phyloP scores from a whole-genome alignment of 2,888 invertebrate genomes.

The Rotaria macrura region DNA sequence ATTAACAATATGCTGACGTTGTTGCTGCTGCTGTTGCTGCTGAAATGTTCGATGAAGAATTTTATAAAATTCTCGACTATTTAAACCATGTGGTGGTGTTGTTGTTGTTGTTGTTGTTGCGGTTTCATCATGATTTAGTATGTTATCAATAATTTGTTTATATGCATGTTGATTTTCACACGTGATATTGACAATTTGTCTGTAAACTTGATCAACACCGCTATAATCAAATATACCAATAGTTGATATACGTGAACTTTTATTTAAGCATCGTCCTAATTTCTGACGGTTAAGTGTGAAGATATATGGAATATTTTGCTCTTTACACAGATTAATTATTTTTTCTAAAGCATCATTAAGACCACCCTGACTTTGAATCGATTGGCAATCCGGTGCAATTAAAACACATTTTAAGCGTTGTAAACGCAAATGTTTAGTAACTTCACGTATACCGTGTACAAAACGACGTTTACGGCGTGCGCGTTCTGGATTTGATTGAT shows the following conservation, averaged over 20 bases:
- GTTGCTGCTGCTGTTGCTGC: neutral
- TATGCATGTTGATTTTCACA: conserved; percentile 24
- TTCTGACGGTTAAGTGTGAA: conserved; percentile 57
- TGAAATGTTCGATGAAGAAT: conserved; percentile 18
- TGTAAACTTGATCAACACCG: conserved; percentile 53
- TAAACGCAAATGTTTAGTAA: conserved; percentile 55
- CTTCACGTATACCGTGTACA: conserved; percentile 58
- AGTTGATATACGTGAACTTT: conserved; percentile 58
- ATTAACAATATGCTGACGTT: neutral
- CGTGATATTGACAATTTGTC: conserved; percentile 18
- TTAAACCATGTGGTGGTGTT: conserved; percentile 16
- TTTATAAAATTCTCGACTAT: conserved; percentile 14
- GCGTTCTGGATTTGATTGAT: conserved; percentile 51
- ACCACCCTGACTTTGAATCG: conserved; percentile 54
- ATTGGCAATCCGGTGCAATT: conserved; percentile 60
- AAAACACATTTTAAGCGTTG: conserved; percentile 57
- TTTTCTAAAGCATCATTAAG: conserved; percentile 55
- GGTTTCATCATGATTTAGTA: conserved; percentile 22
- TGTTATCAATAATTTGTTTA: conserved; percentile 30
- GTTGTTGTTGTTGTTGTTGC: neutral
- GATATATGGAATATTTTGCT: conserved; percentile 55
- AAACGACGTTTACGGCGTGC: conserved; percentile 9
- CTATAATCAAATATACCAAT: conserved; percentile 59
- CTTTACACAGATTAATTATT: conserved; percentile 53
- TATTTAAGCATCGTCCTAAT: conserved; percentile 56